These are phyloP conservation scores for Perodicticus potto DNA, from an alignment of 2,797 vertebrate species.

Conservation along the genomic window DNA sequence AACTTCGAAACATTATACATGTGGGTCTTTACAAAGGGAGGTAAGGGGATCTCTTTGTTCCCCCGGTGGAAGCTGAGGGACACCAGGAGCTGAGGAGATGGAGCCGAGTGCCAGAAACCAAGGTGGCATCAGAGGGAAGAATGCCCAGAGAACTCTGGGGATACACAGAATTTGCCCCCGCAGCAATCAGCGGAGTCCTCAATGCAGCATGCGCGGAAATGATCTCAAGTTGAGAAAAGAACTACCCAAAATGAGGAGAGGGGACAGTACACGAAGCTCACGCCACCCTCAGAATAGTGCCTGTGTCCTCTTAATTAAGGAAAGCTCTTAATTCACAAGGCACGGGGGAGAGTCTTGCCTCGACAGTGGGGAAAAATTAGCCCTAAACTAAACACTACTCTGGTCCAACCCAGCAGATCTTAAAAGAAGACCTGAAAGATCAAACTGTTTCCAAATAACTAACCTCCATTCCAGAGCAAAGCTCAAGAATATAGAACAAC, in stretches of 20 bases:
- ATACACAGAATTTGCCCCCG: neutral
- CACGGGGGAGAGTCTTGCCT: neutral
- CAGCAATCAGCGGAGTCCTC: neutral
- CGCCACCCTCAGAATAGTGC: neutral
- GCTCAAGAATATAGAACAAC: slow-evolving; percentile 9
- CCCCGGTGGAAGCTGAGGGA: too few species aligned
- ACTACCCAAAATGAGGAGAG: neutral
- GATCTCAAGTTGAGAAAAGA: neutral
- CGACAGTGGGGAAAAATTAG: neutral
- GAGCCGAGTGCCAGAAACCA: neutral
- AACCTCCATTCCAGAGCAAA: slow-evolving; percentile 39
- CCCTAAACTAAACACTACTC: neutral
- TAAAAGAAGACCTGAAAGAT: neutral
- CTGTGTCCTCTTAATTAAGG: neutral
- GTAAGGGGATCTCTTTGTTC: neutral
- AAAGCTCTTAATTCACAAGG: neutral
- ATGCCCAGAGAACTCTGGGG: neutral
- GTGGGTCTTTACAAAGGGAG: neutral
- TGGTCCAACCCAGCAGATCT: neutral
- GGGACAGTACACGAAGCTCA: neutral
- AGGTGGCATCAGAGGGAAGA: neutral
- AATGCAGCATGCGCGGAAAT: neutral
- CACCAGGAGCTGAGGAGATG: neutral
- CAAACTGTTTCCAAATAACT: neutral
- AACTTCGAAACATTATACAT: neutral